These are phyloP conservation scores for Sebastes matsubarae DNA, from an alignment of 2,797 vertebrate genomes.

Conservation along the genomic window DNA sequence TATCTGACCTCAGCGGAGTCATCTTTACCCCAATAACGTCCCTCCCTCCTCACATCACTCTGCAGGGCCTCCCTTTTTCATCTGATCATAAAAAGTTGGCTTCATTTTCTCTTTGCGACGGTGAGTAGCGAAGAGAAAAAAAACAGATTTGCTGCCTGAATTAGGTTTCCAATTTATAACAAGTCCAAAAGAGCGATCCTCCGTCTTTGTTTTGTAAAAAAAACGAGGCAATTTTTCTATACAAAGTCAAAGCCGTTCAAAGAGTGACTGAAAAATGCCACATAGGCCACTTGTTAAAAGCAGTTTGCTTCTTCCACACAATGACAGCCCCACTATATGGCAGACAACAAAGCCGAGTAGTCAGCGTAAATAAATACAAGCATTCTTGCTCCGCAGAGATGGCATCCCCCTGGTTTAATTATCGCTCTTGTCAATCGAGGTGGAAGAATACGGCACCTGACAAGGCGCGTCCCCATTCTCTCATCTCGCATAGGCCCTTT, in stretches of 20 bases:
- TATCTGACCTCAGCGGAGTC: slow-evolving; percentile 45
- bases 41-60: slow-evolving; percentile 10
- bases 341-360: slow-evolving; percentile 63
- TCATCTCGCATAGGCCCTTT: slow-evolving; percentile 68
- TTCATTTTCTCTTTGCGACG: slow-evolving; percentile 44
- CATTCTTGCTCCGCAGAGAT: slow-evolving; percentile 64
- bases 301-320: slow-evolving; percentile 45
- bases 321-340: slow-evolving; percentile 51
- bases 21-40: slow-evolving; percentile 47
- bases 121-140: slow-evolving; percentile 24
- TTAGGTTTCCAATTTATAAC: slow-evolving; percentile 51
- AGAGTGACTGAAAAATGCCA: slow-evolving; percentile 39
- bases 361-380: slow-evolving; percentile 76
- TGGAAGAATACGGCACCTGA: slow-evolving; percentile 78
- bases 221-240: slow-evolving; percentile 42
- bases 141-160: slow-evolving; percentile 39
- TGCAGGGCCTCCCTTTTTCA: not conserved
- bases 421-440: slow-evolving; percentile 81
- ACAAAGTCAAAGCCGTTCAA: slow-evolving; percentile 44
- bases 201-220: slow-evolving; percentile 46
- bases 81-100: slow-evolving; percentile 33
- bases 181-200: slow-evolving; percentile 43
- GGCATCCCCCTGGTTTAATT: slow-evolving; percentile 82
- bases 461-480: slow-evolving; percentile 75
- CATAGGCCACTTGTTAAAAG: slow-evolving; percentile 56